Conservation (phyloP, 2,797 vertebrate genomes). For the Microctenopoma lineatum region DNA sequence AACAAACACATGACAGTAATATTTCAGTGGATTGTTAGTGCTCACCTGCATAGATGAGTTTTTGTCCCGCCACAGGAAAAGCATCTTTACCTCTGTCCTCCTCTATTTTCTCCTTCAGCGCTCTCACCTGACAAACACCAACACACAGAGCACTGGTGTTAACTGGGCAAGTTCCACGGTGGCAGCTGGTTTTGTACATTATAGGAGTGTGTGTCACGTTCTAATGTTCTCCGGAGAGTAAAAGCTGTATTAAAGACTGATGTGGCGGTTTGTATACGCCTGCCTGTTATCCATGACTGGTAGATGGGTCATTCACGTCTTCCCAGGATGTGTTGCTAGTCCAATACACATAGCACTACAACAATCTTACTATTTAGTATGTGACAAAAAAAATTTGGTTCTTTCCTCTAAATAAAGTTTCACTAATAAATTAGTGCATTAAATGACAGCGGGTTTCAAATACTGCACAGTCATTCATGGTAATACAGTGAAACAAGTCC, state of each 20-base stretch:
- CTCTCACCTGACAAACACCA: constrained; percentile 75
- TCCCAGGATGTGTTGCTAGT: not conserved
- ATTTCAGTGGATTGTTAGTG: not conserved
- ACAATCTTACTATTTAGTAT: not conserved
- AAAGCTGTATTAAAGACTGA: too few relatives aligned
- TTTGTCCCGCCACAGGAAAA: constrained; percentile 82
- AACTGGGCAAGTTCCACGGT: too few relatives aligned
- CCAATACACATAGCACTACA: not conserved
- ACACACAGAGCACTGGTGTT: constrained; percentile 5
- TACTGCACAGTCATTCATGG: constrained; percentile 78
- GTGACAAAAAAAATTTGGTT: not conserved
- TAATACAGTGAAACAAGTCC: constrained; percentile 31
- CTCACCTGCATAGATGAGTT: constrained; percentile 86
- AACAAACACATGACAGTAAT: not conserved
- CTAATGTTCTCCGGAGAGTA: not conserved
- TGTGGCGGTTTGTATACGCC: too few relatives aligned
- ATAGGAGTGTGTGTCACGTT: not conserved
- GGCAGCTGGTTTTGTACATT: not conserved
- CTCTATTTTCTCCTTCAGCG: constrained; percentile 83
- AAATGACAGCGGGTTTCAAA: constrained; percentile 35
- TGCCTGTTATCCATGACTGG: too few relatives aligned
- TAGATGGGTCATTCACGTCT: not conserved
- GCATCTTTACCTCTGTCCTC: constrained; percentile 80
- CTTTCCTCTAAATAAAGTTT: not conserved
- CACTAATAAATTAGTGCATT: not conserved